Evolutionary conservation across 2,888 invertebrate species (phyloP).

Genomic region (Colletes collaris): DNA sequence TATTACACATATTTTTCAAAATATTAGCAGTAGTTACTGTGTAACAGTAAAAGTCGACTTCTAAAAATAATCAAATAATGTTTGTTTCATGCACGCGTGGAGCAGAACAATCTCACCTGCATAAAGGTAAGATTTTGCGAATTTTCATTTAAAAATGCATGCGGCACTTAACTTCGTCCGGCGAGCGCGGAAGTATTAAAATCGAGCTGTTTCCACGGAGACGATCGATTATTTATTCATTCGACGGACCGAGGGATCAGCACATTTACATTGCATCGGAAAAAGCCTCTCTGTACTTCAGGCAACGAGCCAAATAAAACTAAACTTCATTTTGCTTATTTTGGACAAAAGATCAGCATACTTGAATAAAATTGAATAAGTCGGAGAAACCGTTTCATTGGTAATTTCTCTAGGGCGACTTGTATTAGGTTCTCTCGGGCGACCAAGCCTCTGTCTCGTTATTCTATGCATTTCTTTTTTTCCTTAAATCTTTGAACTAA

Average conservation of each 20-base stretch:
- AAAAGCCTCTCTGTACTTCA: background rate
- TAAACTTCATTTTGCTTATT: background rate
- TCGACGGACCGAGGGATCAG: constrained; percentile 12
- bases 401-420: too few relatives aligned
- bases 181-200: background rate
- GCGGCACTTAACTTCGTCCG: background rate
- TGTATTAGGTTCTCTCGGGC: too few relatives aligned
- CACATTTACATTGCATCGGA: background rate
- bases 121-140: constrained; percentile 86
- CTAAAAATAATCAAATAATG: background rate
- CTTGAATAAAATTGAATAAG: too few relatives aligned
- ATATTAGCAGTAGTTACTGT: too few relatives aligned
- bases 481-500: too few relatives aligned
- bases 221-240: constrained; percentile 31
- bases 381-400: too few relatives aligned
- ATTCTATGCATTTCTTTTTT: too few relatives aligned
- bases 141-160: background rate
- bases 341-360: too few relatives aligned
- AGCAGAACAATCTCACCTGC: constrained; percentile 88
- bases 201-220: background rate
- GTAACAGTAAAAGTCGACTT: too few relatives aligned
- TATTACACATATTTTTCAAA: too few relatives aligned
- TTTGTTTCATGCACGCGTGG: constrained; percentile 53
- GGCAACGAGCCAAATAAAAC: background rate
- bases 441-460: too few relatives aligned